Evolutionary conservation across 2,113 vertebrate species (phyloP).

Genomic region (Psammodynastes pulverulentus): DNA sequence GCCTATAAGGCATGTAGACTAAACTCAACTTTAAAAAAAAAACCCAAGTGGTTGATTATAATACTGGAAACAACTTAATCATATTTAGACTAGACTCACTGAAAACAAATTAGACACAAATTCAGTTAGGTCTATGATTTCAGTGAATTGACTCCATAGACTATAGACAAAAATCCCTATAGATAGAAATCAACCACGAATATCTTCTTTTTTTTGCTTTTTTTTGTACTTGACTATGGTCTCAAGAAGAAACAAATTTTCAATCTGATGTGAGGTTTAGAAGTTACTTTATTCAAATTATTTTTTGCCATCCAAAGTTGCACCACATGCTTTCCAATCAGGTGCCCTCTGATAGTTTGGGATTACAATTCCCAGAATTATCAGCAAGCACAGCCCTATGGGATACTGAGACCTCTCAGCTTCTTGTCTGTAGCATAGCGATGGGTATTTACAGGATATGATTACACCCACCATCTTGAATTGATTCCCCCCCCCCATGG

Average conservation of each 20-base stretch:
- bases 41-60: neutral
- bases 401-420: neutral
- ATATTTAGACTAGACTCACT: neutral
- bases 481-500: neutral
- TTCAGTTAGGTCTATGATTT: neutral
- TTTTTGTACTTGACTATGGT: neutral
- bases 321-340: neutral
- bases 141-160: neutral
- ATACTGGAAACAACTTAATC: neutral
- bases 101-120: neutral
- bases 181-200: neutral
- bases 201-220: neutral
- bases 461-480: neutral
- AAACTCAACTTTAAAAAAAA: neutral
- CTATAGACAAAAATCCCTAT: neutral
- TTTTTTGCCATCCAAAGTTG: neutral
- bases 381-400: neutral
- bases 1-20: neutral
- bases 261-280: neutral
- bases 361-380: neutral
- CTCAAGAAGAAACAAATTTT: neutral
- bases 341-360: neutral
- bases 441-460: neutral
- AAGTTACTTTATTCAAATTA: neutral
- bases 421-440: neutral